Base-by-base conservation (phyloP, 30 jellyfish, hydroid and myxozoan species). In the Cassiopea xamachana region DNA sequence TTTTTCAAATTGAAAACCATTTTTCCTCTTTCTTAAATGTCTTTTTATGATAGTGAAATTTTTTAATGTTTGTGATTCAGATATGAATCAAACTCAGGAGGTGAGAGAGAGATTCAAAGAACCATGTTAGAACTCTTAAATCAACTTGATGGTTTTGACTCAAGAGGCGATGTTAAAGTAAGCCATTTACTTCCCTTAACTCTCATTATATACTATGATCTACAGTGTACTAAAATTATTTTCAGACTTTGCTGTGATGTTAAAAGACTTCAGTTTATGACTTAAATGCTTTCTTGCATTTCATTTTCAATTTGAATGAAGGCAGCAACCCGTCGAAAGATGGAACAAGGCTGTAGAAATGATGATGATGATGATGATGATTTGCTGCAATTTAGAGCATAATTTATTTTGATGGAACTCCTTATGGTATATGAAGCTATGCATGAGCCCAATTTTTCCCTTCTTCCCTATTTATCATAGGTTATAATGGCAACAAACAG, bases 71-170 rank as follows among this genome's bases (percentile, higher is more conserved):
- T 55, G 64, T 19, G 6, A 6, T 7, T 2, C 50, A 95, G 99
- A 79, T 97, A 97, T 69, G 99, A 97, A 19, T 97, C 99, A 43
- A 97, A 97, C 84, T 92, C 98, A 4, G 99, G 99, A 1, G 99
- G 99, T n/a, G 99, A 97, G 55, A 98, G 99, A 43, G 99, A 97
- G 82, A 97, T 97, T 80, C 99, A 97, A 82, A 86, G 99, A 60
- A 97, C 99, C 16, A 97, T 97, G 99, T 96, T 96, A 77, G 99
- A 96, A 76, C 90, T 96, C 13, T 87, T 96, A 60, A 96, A 96
- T 96, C 99, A 97, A 70, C 84, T 97, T 44, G 99, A 97, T 80
- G 99, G 99, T 27, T 97, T 97, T 77, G 99, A 97, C 80, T 90
- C 98, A 7, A 91, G 98, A 43, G 98, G 98, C 13, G 99, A 97